Conservation (phyloP, 2,113 vertebrate genomes). For the Eleginops maclovinus region DNA sequence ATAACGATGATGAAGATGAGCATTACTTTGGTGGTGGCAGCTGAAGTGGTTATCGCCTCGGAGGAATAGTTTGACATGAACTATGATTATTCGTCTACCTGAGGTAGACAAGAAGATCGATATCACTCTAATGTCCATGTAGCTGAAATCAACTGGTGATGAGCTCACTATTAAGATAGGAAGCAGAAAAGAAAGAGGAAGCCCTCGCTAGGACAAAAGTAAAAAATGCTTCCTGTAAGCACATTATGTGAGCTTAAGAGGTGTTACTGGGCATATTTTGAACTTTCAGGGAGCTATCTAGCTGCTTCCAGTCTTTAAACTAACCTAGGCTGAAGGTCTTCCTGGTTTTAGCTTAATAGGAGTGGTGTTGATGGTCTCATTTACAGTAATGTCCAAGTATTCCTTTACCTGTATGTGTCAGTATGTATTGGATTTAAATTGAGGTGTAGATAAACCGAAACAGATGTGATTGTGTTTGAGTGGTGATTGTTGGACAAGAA, state of each 20-base stretch:
- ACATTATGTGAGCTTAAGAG: not conserved
- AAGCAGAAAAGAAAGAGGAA: not conserved
- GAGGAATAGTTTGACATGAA: slow-evolving; percentile 3
- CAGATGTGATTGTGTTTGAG: too few species aligned
- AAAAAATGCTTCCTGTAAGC: not conserved
- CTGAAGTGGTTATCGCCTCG: not conserved
- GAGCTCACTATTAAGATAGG: slow-evolving; percentile 1
- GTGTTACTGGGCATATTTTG: not conserved
- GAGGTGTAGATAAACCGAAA: too few species aligned
- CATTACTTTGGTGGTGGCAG: not conserved
- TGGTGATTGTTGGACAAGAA: too few species aligned
- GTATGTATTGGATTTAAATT: too few species aligned
- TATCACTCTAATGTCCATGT: not conserved
- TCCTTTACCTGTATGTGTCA: too few species aligned
- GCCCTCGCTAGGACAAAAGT: not conserved
- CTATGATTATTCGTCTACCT: not conserved
- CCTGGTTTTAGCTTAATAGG: slow-evolving; percentile 11
- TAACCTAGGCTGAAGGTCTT: slow-evolving; percentile 18
- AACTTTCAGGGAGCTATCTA: not conserved
- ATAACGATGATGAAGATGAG: not conserved
- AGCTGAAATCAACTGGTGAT: not conserved
- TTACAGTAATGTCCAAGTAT: not conserved
- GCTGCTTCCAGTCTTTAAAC: not conserved
- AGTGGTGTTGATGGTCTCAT: not conserved
- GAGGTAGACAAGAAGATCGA: not conserved